Conservation (phyloP, 2,797 vertebrate species). For the Pseudochromis fuscus region DNA sequence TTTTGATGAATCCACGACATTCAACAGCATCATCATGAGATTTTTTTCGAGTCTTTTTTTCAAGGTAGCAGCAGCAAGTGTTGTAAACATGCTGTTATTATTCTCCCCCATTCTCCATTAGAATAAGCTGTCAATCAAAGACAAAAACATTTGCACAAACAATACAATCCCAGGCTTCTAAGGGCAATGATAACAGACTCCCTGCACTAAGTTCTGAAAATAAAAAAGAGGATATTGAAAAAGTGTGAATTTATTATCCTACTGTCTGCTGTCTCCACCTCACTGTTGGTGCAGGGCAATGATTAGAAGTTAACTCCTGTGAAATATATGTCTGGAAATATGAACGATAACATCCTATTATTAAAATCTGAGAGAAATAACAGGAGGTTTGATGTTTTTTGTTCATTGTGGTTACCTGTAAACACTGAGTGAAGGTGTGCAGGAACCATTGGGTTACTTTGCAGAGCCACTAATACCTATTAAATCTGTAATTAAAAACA, state of each 20-base stretch:
- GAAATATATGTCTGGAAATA: conserved; percentile 47
- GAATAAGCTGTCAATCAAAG: conserved; percentile 67
- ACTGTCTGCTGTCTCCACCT: conserved; percentile 31
- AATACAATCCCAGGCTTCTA: conserved; percentile 27
- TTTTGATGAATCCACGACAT: conserved; percentile 12
- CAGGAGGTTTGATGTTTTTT: conserved; percentile 1
- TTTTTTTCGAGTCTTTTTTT: conserved; percentile 21
- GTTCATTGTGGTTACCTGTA: conserved; percentile 17
- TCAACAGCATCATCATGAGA: conserved; percentile 10
- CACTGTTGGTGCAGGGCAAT: conserved; percentile 31
- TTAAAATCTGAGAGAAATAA: conserved; percentile 13
- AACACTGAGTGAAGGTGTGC: conserved; percentile 26
- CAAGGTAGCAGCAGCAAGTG: conserved; percentile 28
- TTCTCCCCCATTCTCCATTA: conserved; percentile 34
- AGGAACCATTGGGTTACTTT: conserved; percentile 24
- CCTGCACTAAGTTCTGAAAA: conserved; percentile 37
- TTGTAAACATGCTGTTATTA: conserved; percentile 55
- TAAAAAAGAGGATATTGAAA: conserved; percentile 57
- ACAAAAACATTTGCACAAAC: conserved; percentile 56
- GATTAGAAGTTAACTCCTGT: conserved; percentile 38
- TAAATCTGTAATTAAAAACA: conserved; percentile 67
- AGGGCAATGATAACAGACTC: conserved; percentile 49
- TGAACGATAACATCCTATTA: conserved; percentile 35
- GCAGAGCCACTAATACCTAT: conserved; percentile 40
- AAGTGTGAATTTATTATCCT: conserved; percentile 53